Evolutionary conservation across 2,113 vertebrate genomes (phyloP).

Genomic region (Thomomys bottae): DNA sequence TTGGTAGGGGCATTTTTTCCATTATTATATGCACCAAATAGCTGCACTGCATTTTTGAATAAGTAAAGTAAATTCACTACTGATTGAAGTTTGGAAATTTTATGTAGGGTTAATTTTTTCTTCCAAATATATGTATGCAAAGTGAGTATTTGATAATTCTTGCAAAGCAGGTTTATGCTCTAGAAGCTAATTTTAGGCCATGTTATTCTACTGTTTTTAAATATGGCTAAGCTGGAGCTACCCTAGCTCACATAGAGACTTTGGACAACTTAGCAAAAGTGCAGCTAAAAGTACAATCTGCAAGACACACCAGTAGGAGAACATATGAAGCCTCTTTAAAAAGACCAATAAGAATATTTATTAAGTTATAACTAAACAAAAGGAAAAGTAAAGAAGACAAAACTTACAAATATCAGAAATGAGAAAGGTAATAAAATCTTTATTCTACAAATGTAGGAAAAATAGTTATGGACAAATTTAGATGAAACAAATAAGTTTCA

Average conservation of each 20-base stretch:
- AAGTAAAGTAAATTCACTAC: slow-evolving; percentile 1
- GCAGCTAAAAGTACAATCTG: not conserved
- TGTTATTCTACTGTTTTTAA: not conserved
- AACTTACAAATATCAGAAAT: too few species aligned
- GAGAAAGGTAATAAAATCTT: too few species aligned
- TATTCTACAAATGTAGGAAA: too few species aligned
- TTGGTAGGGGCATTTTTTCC: not conserved
- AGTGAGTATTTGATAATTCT: not conserved
- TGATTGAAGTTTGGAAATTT: not conserved
- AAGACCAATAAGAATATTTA: too few species aligned
- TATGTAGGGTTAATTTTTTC: not conserved
- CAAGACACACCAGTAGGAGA: not conserved
- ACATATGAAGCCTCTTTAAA: not conserved
- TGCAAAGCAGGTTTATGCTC: slow-evolving; percentile 18
- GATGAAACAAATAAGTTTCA: too few species aligned
- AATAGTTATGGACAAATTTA: too few species aligned
- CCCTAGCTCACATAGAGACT: not conserved
- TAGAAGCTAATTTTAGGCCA: not conserved
- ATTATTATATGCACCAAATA: not conserved
- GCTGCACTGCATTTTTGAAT: not conserved
- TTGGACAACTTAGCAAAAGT: not conserved
- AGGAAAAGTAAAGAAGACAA: too few species aligned
- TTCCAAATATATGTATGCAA: not conserved
- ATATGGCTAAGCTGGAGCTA: not conserved
- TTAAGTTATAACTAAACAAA: too few species aligned